These are phyloP conservation scores for Helicolenus hilgendorfi DNA, from an alignment of 2,797 vertebrate species.

Conservation along the genomic window DNA sequence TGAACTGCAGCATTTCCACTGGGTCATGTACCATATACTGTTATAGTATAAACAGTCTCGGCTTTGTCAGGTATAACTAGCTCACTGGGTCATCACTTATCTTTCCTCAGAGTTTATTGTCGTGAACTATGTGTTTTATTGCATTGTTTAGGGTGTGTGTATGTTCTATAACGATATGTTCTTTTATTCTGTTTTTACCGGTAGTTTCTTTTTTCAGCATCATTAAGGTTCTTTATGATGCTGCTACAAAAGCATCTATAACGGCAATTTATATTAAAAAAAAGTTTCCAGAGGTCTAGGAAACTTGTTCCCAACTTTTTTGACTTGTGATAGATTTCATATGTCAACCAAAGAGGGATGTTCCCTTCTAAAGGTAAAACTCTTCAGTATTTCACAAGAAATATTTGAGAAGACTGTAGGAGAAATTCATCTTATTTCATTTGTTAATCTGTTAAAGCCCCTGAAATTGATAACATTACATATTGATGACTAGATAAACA, in stretches of 20 bases:
- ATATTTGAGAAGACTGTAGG: neutral
- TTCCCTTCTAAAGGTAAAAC: neutral
- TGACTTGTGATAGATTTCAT: neutral
- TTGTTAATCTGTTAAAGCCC: neutral
- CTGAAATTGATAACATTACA: neutral
- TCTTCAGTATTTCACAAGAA: neutral
- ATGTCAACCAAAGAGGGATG: neutral
- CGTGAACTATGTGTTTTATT: neutral
- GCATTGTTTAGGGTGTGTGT: neutral
- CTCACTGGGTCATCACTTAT: neutral
- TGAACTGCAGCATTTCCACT: constrained; percentile 29
- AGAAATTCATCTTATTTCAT: neutral
- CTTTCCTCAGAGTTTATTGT: neutral
- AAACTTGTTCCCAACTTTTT: neutral
- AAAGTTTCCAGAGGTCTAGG: neutral
- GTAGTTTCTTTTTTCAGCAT: neutral
- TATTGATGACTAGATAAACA: neutral
- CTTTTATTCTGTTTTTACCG: neutral
- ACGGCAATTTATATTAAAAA: neutral
- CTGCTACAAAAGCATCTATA: neutral
- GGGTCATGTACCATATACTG: constrained; percentile 3
- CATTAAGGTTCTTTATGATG: neutral
- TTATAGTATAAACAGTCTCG: constrained; percentile 20
- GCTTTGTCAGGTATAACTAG: neutral
- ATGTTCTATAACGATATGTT: neutral